Conservation (phyloP, 1,140 invertebrate species). For the Fopius arisanus region DNA sequence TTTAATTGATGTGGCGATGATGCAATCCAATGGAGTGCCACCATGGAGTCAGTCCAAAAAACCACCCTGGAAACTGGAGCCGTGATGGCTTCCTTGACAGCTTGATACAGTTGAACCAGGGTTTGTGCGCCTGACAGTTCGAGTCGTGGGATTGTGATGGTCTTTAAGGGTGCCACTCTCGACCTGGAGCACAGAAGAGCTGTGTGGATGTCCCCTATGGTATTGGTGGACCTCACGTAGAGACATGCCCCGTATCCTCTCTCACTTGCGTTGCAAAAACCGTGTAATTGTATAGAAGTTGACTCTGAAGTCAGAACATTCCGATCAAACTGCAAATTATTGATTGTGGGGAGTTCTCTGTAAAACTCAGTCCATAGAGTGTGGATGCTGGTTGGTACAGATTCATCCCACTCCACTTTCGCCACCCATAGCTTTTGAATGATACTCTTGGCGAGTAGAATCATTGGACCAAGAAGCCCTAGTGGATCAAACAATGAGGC, state of each 20-base stretch:
- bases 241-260: slow-evolving; percentile 23
- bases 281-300: slow-evolving; percentile 33
- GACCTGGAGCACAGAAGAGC: neutral
- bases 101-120: neutral
- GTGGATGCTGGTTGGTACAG: slow-evolving; percentile 29
- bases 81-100: neutral
- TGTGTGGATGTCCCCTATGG: neutral
- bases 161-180: neutral
- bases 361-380: slow-evolving; percentile 35
- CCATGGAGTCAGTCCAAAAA: slow-evolving; percentile 38
- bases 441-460: slow-evolving; percentile 46
- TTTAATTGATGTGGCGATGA: neutral
- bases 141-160: neutral
- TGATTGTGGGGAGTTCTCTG: slow-evolving; percentile 24
- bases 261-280: slow-evolving; percentile 43
- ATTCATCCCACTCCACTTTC: slow-evolving; percentile 49
- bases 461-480: slow-evolving; percentile 48
- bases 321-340: slow-evolving; percentile 30
- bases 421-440: slow-evolving; percentile 48
- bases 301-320: neutral
- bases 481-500: slow-evolving; percentile 49
- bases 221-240: neutral
- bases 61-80: neutral
- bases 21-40: slow-evolving; percentile 36
- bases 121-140: neutral